Evolutionary conservation across 2,797 vertebrate genomes (phyloP).

Genomic region (Nannoperca australis): DNA sequence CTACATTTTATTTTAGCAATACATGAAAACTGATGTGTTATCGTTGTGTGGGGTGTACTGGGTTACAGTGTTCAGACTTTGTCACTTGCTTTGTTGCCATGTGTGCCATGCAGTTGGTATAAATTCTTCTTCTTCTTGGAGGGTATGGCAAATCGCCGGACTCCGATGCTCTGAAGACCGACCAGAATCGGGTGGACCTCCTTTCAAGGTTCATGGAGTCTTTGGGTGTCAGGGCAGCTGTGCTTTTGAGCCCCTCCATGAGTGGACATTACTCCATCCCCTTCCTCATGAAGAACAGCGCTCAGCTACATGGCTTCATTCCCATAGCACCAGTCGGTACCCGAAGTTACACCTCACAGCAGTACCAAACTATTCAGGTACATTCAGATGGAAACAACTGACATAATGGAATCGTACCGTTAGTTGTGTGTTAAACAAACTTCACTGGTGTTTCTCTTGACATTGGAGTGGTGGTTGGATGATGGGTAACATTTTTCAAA

Average conservation of each 20-base stretch:
- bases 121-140: constrained; percentile 58
- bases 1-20: neutral
- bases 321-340: constrained; percentile 92
- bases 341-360: constrained; percentile 87
- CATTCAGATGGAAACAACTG: neutral
- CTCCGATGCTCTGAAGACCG: constrained; percentile 82
- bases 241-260: constrained; percentile 95
- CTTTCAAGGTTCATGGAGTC: constrained; percentile 88
- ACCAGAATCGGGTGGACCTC: constrained; percentile 88
- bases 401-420: neutral
- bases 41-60: neutral
- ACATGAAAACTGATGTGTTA: neutral
- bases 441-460: neutral
- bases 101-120: neutral
- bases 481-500: neutral
- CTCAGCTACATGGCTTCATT: constrained; percentile 89
- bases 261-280: constrained; percentile 94
- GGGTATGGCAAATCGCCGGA: constrained; percentile 92
- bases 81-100: neutral
- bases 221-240: constrained; percentile 84
- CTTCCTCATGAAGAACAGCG: constrained; percentile 88
- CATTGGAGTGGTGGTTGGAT: neutral
- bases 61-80: neutral
- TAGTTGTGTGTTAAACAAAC: neutral
- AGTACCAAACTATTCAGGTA: constrained; percentile 92